phyloP scores from a whole-genome alignment of 2,888 invertebrate species.

The Carabus problematicus region DNA sequence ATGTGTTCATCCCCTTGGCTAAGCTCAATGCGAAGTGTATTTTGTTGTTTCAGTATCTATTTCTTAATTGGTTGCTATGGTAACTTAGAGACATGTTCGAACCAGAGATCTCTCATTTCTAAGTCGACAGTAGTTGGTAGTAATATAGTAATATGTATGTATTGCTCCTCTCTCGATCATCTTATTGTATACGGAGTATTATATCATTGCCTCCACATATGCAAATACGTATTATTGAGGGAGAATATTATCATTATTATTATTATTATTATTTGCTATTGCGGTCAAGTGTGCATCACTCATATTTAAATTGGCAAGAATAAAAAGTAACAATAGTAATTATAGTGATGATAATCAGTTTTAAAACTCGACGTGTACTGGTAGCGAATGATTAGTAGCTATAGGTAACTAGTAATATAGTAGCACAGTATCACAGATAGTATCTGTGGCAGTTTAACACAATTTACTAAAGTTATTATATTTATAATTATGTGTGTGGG shows the following conservation, averaged over 20 bases:
- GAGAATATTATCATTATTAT: too few species aligned
- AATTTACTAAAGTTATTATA: constrained; percentile 31
- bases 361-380: constrained; percentile 1
- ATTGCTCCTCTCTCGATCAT: too few species aligned
- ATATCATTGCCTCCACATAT: too few species aligned
- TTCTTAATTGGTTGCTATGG: constrained; percentile 17
- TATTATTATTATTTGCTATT: too few species aligned
- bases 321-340: constrained; percentile 13
- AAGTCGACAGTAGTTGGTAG: too few species aligned
- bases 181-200: too few species aligned
- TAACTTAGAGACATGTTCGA: constrained; percentile 32
- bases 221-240: too few species aligned
- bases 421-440: constrained; percentile 40
- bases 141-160: too few species aligned
- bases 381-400: constrained; percentile 28
- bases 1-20: not conserved
- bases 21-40: not conserved
- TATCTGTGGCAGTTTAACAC: constrained; percentile 42
- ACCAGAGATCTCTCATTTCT: constrained; percentile 18
- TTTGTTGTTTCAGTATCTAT: constrained; percentile 1
- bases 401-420: constrained; percentile 13
- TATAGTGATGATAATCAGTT: too few species aligned
- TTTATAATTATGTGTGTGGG: too few species aligned
- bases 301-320: constrained; percentile 40
- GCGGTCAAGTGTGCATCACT: not conserved